Evolutionary conservation across 2,113 vertebrate species (phyloP).

Genomic region (Oreochromis aureus): DNA sequence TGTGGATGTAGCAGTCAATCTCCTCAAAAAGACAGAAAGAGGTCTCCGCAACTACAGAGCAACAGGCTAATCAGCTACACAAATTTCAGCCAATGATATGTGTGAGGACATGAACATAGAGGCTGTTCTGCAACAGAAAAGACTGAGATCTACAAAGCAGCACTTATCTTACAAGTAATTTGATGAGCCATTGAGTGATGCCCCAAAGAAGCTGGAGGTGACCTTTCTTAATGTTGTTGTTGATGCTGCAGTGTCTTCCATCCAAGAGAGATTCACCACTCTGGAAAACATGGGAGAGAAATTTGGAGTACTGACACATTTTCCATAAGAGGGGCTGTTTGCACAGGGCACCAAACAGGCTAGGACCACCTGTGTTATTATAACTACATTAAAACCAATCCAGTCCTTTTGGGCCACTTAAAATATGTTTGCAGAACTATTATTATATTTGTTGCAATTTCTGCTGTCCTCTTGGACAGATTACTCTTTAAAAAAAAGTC

Average conservation of each 20-base stretch:
- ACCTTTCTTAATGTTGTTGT: not conserved
- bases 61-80: not conserved
- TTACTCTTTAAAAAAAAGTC: not conserved
- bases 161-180: not conserved
- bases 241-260: not conserved
- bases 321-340: not conserved
- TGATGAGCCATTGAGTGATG: not conserved
- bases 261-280: not conserved
- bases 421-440: not conserved
- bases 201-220: not conserved
- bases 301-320: not conserved
- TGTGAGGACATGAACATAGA: not conserved
- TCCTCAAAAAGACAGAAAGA: not conserved
- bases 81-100: not conserved
- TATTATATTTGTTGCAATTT: not conserved
- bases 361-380: not conserved
- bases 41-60: not conserved
- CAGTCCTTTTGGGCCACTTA: not conserved
- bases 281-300: not conserved
- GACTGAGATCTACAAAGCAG: not conserved
- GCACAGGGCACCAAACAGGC: too few species aligned
- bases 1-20: not conserved
- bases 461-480: not conserved
- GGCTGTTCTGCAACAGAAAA: not conserved
- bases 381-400: not conserved